Percentiles rank a stretch among this genome's conserved stretches.
phyloP scores from a whole-genome alignment of 2,113 vertebrate genomes.

The Nannobrachium achirus region DNA sequence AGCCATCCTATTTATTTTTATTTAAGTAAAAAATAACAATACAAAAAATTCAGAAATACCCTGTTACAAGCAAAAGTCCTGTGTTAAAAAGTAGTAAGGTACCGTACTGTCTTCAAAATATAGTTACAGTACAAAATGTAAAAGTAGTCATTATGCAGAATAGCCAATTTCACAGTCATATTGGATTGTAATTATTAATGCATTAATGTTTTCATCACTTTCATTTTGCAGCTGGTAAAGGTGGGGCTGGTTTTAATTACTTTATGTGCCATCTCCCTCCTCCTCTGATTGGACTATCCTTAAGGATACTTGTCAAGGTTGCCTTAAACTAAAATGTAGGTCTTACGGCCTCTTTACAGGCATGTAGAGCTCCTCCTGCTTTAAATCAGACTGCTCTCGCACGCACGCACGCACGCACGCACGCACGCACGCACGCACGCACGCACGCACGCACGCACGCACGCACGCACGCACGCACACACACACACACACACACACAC shows the following conservation, averaged over 20 bases:
- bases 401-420: conserved; percentile 8
- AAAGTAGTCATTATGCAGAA: too few species aligned
- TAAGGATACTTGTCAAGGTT: conserved; percentile 15
- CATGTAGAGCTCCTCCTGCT: conserved; percentile 11
- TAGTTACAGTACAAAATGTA: neutral
- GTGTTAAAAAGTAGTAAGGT: too few species aligned
- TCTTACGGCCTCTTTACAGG: conserved; percentile 8
- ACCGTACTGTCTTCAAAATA: too few species aligned
- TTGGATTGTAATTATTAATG: neutral
- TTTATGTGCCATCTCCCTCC: too few species aligned
- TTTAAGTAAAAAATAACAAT: too few species aligned
- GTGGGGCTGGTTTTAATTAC: neutral
- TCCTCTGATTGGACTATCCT: too few species aligned
- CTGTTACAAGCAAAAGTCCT: too few species aligned
- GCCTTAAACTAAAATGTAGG: neutral
- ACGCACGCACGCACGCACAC: conserved; percentile 20
- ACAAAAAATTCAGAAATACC: neutral
- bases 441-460: conserved; percentile 21
- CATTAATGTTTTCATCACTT: too few species aligned
- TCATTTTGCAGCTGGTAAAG: neutral
- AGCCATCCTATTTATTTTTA: too few species aligned
- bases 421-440: conserved; percentile 18
- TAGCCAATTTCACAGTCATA: conserved; percentile 1
- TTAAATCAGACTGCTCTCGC: conserved; percentile 12
- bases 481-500: conserved; percentile 12